Percentiles rank a stretch among this genome's conserved stretches.
Evolutionary conservation across 2,797 vertebrate genomes (phyloP).

Genomic region (Myotis pilosus): DNA sequence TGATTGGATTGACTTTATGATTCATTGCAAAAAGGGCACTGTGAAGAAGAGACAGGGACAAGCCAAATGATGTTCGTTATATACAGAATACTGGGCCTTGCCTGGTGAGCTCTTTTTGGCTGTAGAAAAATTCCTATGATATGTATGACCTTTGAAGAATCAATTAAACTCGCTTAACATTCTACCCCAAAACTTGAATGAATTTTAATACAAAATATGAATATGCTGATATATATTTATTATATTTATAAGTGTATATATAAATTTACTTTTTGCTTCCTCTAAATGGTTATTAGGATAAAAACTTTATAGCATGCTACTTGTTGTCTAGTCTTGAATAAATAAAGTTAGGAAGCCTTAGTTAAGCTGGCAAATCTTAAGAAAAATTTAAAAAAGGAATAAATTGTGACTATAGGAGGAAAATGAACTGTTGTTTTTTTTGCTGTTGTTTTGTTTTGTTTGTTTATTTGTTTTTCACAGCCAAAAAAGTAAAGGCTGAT

Average conservation of each 20-base stretch:
- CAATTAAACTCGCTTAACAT: slow-evolving; percentile 49
- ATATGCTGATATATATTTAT: background rate
- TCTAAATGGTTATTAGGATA: background rate
- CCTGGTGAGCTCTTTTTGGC: background rate
- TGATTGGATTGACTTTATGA: slow-evolving; percentile 63
- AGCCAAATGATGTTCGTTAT: background rate
- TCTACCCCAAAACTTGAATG: slow-evolving; percentile 7
- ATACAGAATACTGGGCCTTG: background rate
- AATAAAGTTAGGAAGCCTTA: background rate
- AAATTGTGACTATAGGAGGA: background rate
- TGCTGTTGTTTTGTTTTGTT: background rate
- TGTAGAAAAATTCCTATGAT: slow-evolving; percentile 30
- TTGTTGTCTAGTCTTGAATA: background rate
- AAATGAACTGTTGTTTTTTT: background rate
- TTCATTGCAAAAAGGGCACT: slow-evolving; percentile 64
- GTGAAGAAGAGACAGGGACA: background rate
- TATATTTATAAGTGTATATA: background rate
- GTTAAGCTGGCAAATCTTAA: background rate
- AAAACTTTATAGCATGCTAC: background rate
- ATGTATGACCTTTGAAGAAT: slow-evolving; percentile 64
- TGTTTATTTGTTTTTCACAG: background rate
- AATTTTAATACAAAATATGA: slow-evolving; percentile 31
- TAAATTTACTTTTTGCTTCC: slow-evolving; percentile 17
- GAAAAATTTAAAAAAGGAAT: background rate
- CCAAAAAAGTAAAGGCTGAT: background rate